Conservation (phyloP, 2,888 invertebrate species). For the Ormyrus pomaceus region DNA sequence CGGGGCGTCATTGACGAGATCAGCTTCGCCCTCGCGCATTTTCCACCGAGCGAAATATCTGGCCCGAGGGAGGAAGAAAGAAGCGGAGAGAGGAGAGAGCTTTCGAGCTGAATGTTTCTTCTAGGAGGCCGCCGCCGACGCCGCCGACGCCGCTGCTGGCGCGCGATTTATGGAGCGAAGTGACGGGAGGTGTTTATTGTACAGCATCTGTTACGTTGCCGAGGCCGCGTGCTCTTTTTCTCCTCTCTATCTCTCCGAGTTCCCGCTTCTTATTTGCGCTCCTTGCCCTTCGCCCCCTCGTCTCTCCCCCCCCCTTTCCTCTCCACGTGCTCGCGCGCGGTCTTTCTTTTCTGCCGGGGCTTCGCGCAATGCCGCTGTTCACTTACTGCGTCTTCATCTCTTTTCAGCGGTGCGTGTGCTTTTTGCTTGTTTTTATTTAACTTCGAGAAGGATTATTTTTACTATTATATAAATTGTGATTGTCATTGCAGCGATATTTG, state of each 20-base stretch:
- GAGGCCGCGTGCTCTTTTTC: slow-evolving; percentile 54
- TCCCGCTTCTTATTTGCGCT: slow-evolving; percentile 12
- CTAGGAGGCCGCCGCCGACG: slow-evolving; percentile 71
- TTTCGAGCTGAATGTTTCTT: slow-evolving; percentile 72
- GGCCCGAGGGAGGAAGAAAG: slow-evolving; percentile 41
- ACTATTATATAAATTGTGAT: too few relatives aligned
- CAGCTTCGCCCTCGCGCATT: slow-evolving; percentile 2
- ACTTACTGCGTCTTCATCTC: slow-evolving; percentile 18
- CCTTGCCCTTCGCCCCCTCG: slow-evolving; percentile 50
- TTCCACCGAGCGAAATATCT: slow-evolving; percentile 45
- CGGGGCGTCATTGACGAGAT: slow-evolving; percentile 47
- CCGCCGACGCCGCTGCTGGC: too few relatives aligned
- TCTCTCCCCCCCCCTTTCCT: slow-evolving; percentile 49
- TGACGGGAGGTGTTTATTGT: slow-evolving; percentile 76
- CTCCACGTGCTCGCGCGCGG: background rate
- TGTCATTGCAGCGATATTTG: too few relatives aligned
- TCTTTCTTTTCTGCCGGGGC: background rate
- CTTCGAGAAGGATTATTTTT: too few relatives aligned
- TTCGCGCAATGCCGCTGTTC: slow-evolving; percentile 28
- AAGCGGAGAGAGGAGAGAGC: slow-evolving; percentile 51
- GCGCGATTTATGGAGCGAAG: slow-evolving; percentile 75
- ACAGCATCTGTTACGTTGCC: slow-evolving; percentile 71
- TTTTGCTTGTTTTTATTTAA: background rate
- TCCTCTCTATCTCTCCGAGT: slow-evolving; percentile 51
- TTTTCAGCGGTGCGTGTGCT: slow-evolving; percentile 58